phyloP scores from a whole-genome alignment of 2,113 vertebrate genomes.

The Takifugu bimaculatus region DNA sequence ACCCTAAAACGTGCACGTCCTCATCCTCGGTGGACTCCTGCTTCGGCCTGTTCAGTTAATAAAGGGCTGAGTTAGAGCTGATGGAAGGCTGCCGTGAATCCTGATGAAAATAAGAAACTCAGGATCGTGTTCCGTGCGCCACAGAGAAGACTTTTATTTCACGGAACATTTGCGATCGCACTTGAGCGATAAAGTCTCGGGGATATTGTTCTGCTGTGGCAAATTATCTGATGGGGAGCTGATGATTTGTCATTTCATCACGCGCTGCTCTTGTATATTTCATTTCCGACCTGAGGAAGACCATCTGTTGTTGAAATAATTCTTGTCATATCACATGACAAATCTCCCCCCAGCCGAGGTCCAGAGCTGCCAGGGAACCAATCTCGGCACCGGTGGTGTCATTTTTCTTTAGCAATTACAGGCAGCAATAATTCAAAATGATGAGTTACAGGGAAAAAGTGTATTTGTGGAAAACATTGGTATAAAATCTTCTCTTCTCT shows the following conservation, averaged over 20 bases:
- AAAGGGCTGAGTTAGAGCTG: too few relatives aligned
- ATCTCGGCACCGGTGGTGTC: neutral
- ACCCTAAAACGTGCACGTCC: too few relatives aligned
- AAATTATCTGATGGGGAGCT: too few relatives aligned
- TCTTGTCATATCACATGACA: neutral
- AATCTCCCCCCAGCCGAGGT: neutral
- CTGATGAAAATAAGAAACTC: neutral
- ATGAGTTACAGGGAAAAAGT: neutral
- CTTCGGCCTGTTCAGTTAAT: too few relatives aligned
- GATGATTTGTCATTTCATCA: neutral
- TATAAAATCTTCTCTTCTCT: too few relatives aligned
- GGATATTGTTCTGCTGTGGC: neutral
- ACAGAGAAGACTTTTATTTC: neutral
- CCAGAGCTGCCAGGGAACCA: neutral
- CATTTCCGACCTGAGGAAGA: neutral
- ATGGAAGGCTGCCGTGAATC: too few relatives aligned
- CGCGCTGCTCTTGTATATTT: neutral
- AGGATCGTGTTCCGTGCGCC: neutral
- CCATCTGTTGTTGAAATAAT: neutral
- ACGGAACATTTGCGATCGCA: neutral
- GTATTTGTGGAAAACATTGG: neutral
- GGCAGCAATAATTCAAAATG: neutral
- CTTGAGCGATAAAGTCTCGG: neutral
- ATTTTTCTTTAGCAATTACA: neutral
- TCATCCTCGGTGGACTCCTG: too few relatives aligned